These are phyloP conservation scores for Irena cyanogastra DNA, from an alignment of 2,113 vertebrate genomes.

Conservation along the genomic window DNA sequence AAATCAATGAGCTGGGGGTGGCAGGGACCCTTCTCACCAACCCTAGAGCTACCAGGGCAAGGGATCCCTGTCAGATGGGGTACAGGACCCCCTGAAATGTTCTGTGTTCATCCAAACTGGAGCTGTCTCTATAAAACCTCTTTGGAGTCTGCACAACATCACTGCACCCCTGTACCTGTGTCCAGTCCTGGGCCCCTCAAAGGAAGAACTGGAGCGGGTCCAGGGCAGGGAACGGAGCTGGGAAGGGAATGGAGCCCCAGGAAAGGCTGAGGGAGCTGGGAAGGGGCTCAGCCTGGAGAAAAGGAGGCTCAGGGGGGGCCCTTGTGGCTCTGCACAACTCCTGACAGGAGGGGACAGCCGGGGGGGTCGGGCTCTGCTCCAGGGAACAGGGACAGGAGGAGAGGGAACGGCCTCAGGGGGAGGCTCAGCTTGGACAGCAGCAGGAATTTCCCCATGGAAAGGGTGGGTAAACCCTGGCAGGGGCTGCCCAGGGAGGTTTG, in stretches of 20 bases:
- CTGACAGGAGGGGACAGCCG: not conserved
- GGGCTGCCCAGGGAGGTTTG: not conserved
- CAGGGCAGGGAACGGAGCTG: fast-evolving
- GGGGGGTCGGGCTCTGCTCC: not conserved
- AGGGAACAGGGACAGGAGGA: not conserved
- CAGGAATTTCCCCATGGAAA: not conserved
- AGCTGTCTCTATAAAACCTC: not conserved
- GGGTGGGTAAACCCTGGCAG: fast-evolving
- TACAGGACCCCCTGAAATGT: not conserved
- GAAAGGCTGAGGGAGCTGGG: not conserved
- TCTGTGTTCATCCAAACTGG: not conserved
- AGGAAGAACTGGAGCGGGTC: not conserved
- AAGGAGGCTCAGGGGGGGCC: not conserved
- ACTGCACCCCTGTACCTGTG: not conserved
- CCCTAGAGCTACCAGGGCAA: not conserved
- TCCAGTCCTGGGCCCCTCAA: not conserved
- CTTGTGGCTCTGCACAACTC: not conserved
- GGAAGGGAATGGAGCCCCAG: not conserved
- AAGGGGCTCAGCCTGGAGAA: not conserved
- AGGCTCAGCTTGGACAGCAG: fast-evolving
- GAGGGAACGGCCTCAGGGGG: not conserved
- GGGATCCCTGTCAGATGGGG: not conserved
- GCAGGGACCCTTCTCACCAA: not conserved
- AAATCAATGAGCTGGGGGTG: no score
- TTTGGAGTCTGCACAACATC: not conserved